Conservation (phyloP, 2,113 vertebrate species). For the Carassius gibelio region DNA sequence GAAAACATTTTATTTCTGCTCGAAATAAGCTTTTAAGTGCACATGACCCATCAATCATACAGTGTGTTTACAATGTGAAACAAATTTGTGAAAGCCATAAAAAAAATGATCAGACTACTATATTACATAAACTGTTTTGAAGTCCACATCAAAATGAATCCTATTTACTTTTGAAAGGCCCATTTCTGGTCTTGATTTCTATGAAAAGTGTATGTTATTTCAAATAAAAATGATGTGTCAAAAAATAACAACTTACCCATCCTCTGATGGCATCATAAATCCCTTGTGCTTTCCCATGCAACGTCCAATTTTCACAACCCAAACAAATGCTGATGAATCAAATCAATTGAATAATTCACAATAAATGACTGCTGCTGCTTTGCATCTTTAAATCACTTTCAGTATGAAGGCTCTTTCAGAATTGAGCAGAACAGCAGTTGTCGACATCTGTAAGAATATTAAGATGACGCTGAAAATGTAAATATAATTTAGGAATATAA, state of each 20-base stretch:
- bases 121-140: not conserved
- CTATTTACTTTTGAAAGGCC: not conserved
- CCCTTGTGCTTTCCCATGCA: not conserved
- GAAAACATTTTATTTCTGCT: slow-evolving; percentile 9
- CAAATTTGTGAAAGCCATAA: not conserved
- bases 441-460: not conserved
- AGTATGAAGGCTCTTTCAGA: not conserved
- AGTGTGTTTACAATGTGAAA: not conserved
- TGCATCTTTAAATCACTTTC: not conserved
- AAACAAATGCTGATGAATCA: not conserved
- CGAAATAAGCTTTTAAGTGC: slow-evolving; percentile 14
- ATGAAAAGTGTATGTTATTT: not conserved
- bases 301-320: not conserved
- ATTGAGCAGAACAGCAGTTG: not conserved
- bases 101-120: not conserved
- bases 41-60: not conserved
- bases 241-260: not conserved
- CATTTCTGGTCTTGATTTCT: not conserved
- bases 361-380: not conserved
- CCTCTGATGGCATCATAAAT: not conserved
- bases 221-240: not conserved
- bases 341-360: not conserved
- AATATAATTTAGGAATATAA: not conserved
- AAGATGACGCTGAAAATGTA: not conserved
- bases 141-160: not conserved